A percentile compares a stretch with the other conserved stretches of the same genome.
Conservation (phyloP, 2,113 vertebrate genomes). For the Pseudonaja textilis region DNA sequence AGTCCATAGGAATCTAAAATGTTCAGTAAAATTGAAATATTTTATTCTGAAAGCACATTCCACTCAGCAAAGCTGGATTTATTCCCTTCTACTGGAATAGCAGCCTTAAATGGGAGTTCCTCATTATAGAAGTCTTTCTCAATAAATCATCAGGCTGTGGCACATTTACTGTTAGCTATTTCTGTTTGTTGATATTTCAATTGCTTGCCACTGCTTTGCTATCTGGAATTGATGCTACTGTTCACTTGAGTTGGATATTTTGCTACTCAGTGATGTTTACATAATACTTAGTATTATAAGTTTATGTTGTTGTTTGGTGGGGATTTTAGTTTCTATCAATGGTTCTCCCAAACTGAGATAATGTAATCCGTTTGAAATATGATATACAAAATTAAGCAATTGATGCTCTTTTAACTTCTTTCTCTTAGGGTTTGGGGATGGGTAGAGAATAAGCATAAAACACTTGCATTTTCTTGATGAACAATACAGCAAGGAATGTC, state of each 20-base stretch:
- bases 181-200: background rate
- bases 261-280: slow-evolving; percentile 8
- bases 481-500: slow-evolving; percentile 71
- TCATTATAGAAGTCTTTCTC: too few species aligned
- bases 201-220: slow-evolving; percentile 10
- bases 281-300: background rate
- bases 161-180: background rate
- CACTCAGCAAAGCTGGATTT: background rate
- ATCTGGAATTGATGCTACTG: background rate
- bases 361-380: background rate
- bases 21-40: background rate
- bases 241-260: slow-evolving; percentile 14
- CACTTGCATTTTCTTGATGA: slow-evolving; percentile 63
- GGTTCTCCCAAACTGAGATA: background rate
- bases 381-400: slow-evolving; percentile 32
- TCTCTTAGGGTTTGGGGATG: background rate
- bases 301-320: background rate
- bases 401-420: slow-evolving; percentile 56
- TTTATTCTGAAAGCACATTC: background rate
- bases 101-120: background rate
- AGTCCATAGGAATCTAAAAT: background rate
- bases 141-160: background rate
- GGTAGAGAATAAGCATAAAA: background rate
- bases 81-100: background rate
- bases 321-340: background rate